Conservation (phyloP, 2,797 vertebrate genomes). For the Sebastes matsubarae region DNA sequence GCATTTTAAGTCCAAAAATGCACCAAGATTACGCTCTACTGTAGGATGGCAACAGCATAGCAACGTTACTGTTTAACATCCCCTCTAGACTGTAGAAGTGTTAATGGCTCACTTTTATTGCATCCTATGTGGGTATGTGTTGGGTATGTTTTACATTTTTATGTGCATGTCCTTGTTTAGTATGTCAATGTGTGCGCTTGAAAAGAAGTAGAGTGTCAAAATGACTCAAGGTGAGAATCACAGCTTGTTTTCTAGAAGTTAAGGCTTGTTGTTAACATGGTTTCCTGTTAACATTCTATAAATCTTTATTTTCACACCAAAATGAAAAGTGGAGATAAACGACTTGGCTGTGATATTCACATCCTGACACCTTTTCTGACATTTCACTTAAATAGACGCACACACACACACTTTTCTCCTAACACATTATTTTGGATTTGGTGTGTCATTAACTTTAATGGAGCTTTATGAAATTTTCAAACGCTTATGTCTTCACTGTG, state of each 20-base stretch:
- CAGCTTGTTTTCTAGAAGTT: slow-evolving; percentile 4
- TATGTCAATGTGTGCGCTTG: neutral
- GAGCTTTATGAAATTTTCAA: slow-evolving; percentile 60
- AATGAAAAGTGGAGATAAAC: slow-evolving; percentile 39
- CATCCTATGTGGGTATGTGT: neutral
- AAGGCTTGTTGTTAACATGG: slow-evolving; percentile 8
- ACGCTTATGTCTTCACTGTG: slow-evolving; percentile 21
- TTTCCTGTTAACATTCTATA: slow-evolving; percentile 31
- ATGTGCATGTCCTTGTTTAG: slow-evolving; percentile 6
- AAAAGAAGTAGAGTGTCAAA: slow-evolving; percentile 7
- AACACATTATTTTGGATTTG: slow-evolving; percentile 58
- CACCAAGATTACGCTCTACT: slow-evolving; percentile 10
- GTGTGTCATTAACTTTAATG: slow-evolving; percentile 69
- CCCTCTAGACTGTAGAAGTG: slow-evolving; percentile 7
- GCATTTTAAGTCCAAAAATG: neutral
- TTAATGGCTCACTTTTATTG: slow-evolving; percentile 25
- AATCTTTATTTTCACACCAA: slow-evolving; percentile 30
- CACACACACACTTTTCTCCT: neutral
- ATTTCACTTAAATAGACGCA: slow-evolving; percentile 10
- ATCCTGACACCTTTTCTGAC: slow-evolving; percentile 26
- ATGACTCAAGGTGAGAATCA: slow-evolving; percentile 11
- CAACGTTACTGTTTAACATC: slow-evolving; percentile 24
- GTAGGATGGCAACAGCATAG: slow-evolving; percentile 10
- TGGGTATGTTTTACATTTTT: slow-evolving; percentile 18
- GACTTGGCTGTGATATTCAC: slow-evolving; percentile 32